Evolutionary conservation across 2,888 invertebrate species (phyloP).

Genomic region (Heliothis peltigera): DNA sequence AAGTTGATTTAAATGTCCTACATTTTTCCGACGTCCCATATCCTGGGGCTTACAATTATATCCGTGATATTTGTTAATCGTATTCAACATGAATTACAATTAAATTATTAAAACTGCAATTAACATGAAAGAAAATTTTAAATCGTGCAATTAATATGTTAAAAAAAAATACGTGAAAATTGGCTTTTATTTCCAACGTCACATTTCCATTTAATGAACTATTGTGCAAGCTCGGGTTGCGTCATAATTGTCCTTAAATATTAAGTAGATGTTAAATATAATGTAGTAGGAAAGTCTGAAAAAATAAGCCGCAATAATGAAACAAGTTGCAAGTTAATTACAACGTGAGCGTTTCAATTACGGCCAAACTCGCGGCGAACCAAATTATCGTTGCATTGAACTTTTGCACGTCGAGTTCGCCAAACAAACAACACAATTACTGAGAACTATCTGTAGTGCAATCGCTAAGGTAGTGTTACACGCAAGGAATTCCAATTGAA

Average conservation of each 20-base stretch:
- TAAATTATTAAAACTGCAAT: neutral
- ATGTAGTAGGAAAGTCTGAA: slow-evolving; percentile 41
- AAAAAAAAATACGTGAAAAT: slow-evolving; percentile 28
- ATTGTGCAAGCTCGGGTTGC: slow-evolving; percentile 23
- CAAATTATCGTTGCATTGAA: slow-evolving; percentile 69
- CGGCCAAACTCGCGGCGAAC: slow-evolving; percentile 66
- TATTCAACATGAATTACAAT: neutral
- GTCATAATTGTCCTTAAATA: slow-evolving; percentile 39
- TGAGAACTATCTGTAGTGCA: slow-evolving; percentile 32
- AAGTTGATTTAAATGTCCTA: neutral
- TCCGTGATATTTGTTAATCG: neutral
- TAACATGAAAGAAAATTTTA: neutral
- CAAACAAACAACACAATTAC: slow-evolving; percentile 56
- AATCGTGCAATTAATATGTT: slow-evolving; percentile 18
- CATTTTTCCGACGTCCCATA: neutral
- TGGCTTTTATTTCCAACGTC: slow-evolving; percentile 7
- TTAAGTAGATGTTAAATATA: slow-evolving; percentile 34
- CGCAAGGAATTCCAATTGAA: slow-evolving; percentile 32
- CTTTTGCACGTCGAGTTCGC: slow-evolving; percentile 58
- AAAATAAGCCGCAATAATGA: slow-evolving; percentile 51
- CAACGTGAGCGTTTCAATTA: slow-evolving; percentile 74
- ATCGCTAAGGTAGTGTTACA: slow-evolving; percentile 29
- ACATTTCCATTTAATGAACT: slow-evolving; percentile 30
- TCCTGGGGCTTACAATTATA: neutral
- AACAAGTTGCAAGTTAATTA: slow-evolving; percentile 67